These are phyloP conservation scores for Volucella zonaria DNA, from an alignment of 2,888 invertebrate species.

Conservation along the genomic window DNA sequence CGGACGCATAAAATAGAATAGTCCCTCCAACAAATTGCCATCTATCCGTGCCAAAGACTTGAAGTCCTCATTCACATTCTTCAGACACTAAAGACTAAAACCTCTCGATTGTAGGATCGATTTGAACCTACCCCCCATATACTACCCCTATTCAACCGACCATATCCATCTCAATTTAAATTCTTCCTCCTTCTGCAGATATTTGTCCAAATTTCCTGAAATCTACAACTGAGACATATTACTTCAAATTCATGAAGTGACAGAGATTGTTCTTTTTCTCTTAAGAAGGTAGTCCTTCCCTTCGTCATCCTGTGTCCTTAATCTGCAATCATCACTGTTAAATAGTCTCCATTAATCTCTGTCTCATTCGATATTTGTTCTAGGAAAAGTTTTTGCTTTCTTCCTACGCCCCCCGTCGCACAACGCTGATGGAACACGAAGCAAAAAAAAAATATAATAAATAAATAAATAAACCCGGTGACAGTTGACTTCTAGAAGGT, in stretches of 20 bases:
- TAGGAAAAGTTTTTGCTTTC: slow-evolving; percentile 4
- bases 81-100: not conserved
- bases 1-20: not conserved
- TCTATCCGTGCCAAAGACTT: not conserved
- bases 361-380: slow-evolving; percentile 65
- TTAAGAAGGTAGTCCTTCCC: slow-evolving; percentile 18
- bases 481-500: slow-evolving; percentile 51
- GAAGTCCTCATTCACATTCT: not conserved
- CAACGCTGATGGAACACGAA: not conserved
- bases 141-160: not conserved
- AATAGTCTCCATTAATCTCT: slow-evolving; percentile 65
- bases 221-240: slow-evolving; percentile 49
- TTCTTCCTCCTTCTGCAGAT: not conserved
- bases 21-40: not conserved
- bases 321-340: slow-evolving; percentile 70
- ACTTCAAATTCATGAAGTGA: slow-evolving; percentile 47
- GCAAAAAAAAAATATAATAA: slow-evolving; percentile 28
- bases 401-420: not conserved
- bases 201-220: slow-evolving; percentile 25
- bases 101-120: too few relatives aligned
- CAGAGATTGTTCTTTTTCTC: slow-evolving; percentile 8
- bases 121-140: not conserved
- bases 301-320: slow-evolving; percentile 44
- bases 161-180: slow-evolving; percentile 38
- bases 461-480: slow-evolving; percentile 29